Conservation (phyloP, 2,888 invertebrate species). For the Odontothrips loti region DNA sequence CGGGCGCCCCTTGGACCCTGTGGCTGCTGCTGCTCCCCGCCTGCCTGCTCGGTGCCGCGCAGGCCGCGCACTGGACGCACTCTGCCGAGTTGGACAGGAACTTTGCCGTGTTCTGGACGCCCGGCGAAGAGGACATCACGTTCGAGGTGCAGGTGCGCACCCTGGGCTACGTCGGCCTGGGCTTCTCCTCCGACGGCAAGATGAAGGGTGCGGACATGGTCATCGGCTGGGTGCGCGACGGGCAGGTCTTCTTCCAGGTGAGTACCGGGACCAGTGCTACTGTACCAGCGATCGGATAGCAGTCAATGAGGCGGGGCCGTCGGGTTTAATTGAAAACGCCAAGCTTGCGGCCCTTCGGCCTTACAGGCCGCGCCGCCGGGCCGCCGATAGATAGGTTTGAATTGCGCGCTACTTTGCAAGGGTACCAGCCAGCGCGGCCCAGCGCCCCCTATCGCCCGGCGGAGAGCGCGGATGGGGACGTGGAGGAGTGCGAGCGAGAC, state of each 20-base stretch:
- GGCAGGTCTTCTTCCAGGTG: constrained; percentile 76
- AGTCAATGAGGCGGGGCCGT: neutral
- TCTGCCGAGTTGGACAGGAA: constrained; percentile 55
- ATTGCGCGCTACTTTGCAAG: too few relatives aligned
- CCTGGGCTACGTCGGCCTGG: constrained; percentile 79
- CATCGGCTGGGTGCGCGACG: constrained; percentile 78
- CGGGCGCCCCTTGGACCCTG: neutral
- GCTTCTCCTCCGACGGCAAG: constrained; percentile 74
- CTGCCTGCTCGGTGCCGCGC: neutral
- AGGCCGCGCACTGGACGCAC: constrained; percentile 53
- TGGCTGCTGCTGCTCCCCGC: neutral
- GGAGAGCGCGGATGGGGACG: neutral
- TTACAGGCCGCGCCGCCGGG: too few relatives aligned
- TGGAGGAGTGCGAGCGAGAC: neutral
- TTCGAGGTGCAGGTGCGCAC: constrained; percentile 79
- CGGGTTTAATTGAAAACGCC: neutral
- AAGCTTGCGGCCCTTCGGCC: too few relatives aligned
- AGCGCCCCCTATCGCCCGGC: neutral
- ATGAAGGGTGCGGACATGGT: constrained; percentile 82
- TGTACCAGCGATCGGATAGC: constrained; percentile 28
- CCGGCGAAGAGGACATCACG: constrained; percentile 67
- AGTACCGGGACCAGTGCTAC: constrained; percentile 46
- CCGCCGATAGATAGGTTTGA: neutral
- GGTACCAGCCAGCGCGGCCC: too few relatives aligned
- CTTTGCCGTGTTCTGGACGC: constrained; percentile 67